Evolutionary conservation across 2,113 vertebrate species (phyloP), one percentile per base, ranked within the genome.

Genomic region (Caranx ignobilis): DNA sequence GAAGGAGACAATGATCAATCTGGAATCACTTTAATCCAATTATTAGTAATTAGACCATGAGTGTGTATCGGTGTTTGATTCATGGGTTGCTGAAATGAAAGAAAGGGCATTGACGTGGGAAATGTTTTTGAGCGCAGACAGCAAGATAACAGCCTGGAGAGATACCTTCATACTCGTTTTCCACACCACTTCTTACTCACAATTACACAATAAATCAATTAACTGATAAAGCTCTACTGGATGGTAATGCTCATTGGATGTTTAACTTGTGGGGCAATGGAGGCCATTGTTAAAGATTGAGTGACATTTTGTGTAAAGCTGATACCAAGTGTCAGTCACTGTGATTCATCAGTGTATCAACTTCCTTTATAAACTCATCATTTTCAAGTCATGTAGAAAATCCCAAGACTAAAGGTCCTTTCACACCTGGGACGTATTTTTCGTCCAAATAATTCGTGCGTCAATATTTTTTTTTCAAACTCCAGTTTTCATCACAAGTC

Each of bases 11-110:
- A 26, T 47, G 66, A 85, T 87, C 66, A 83, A 82, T 48, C 43
- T 75, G 70, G 59, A 80, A 80, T 67, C 63, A 62, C 56, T 79
- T 83, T 87, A 82, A 91, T 87, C 75, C 65, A 63, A 77, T 89
- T 85, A 76, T n/a, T 71, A 56, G 65, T 88, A 77, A 76, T 84
- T 78, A 82, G 52, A 72, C 45, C 41, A 65, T 41, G 21, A 64
- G 19, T 66, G 87, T 71, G 65, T 31, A 77, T 82, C 75, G 19
- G 64, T 10, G 64, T 60, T 79, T 84, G 61, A 88, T 73, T 80
- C 41, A 39, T 18, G 64, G 67, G 11, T 50, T 50, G 60, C 43
- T 67, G 67, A 69, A 77, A 74, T 71, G 18, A 82, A 48, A 66
- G 56, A 67, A 68, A 83, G 64, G 50, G 41, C 11, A 82, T 79